These are phyloP conservation scores for Gambusia holbrooki DNA, from an alignment of 2,113 vertebrate species.

Conservation along the genomic window DNA sequence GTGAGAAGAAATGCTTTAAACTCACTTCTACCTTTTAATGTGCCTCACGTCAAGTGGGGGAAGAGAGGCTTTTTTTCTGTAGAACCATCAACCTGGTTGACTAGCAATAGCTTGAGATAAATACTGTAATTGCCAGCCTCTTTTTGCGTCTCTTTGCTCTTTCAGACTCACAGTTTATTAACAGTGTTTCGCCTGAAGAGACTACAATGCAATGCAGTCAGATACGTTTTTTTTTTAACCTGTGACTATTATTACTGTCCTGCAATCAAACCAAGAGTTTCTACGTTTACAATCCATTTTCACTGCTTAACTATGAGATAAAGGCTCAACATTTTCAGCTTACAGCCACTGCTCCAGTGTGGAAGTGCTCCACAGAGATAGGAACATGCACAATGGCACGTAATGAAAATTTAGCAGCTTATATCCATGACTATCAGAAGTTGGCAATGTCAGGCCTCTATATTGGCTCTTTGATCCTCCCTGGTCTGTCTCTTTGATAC, in stretches of 20 bases:
- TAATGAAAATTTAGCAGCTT: conserved; percentile 35
- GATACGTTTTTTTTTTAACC: not conserved
- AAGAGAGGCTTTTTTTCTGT: no score
- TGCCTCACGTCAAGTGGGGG: not conserved
- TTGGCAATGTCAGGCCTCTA: conserved; percentile 43
- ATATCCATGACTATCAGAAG: conserved; percentile 38
- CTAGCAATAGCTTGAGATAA: no score
- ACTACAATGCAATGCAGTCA: not conserved
- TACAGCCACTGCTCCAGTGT: conserved; percentile 2
- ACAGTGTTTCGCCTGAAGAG: not conserved
- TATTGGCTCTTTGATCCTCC: conserved; percentile 64
- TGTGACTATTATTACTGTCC: not conserved
- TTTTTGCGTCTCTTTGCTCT: not conserved
- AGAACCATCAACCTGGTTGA: no score
- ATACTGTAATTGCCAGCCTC: no score
- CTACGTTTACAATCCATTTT: not conserved
- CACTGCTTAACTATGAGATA: conserved; percentile 13
- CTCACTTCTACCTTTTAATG: conserved; percentile 3
- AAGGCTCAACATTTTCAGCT: conserved; percentile 1
- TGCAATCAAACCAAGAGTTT: not conserved
- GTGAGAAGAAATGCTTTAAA: not conserved
- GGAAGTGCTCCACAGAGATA: conserved; percentile 13
- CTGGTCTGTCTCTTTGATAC: conserved; percentile 61
- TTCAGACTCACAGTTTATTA: not conserved
- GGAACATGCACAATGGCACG: conserved; percentile 17